Base-by-base conservation (phyloP, 2,888 invertebrate genomes). In the Hydrotaea diabolus region DNA sequence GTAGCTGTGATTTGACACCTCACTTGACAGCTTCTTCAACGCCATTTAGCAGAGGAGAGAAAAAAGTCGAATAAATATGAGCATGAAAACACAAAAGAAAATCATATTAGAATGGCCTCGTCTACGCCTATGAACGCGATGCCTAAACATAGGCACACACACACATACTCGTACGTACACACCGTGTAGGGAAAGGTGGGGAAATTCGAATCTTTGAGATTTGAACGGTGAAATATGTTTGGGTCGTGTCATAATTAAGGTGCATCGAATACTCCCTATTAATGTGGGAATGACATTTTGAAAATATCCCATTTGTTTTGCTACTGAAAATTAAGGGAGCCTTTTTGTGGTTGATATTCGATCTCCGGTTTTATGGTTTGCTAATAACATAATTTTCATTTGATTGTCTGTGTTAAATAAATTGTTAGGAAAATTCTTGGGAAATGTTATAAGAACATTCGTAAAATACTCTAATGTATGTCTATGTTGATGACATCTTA, bases 1-100 rank as follows among this genome's bases (percentile, higher is more conserved):
- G 92, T 92, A 92, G 92, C 92, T 92, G 92, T 90, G 92, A 91
- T 92, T 90, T 91, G 91, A 92, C 92, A 92, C 92, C 91, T 91
- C 88, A 89, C 88, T 90, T 91, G 92, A 91, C 92, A 92, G 91
- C 89, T 89, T 77, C 82, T 81, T 81, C 80, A 78, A 75, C 71
- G 31, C 26, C 23, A 53, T 73, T 59, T 36, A 57, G 46, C 69
- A 17, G 55, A 64, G 76, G 64, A 21, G 72, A 49, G 57, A 39
- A 80, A 73, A 69, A 71, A 39, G 21, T 4, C 39, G 2, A 66
- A 71, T 19, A 31, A 31, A 2, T 31, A 31, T 31, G 31, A 31
- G 39, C 13, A 66, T 11, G n/a, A 13, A 17, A 11, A 31, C 43
- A 39, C 43, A 39, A 43, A 46, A 46, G 69, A 69, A 69, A 23